Percentiles rank a stretch among this genome's conserved stretches.
Conservation (phyloP, 2,113 vertebrate genomes). For the Gallinago jamesoni region DNA sequence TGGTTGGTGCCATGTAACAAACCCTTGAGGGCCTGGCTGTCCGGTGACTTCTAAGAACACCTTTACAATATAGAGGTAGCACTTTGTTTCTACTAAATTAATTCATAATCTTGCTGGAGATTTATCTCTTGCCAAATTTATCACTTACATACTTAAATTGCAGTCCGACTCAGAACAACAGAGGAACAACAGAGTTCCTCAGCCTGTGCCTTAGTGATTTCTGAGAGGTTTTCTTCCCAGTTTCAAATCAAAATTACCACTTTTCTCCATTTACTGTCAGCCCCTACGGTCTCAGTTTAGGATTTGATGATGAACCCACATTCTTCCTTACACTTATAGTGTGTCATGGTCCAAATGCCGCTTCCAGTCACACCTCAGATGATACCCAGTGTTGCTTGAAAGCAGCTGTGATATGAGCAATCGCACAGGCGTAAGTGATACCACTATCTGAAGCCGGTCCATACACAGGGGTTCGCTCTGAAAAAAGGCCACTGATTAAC, state of each 20-base stretch:
- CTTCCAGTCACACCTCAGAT: background rate
- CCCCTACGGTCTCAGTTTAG: background rate
- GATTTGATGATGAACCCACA: background rate
- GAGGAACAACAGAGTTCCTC: background rate
- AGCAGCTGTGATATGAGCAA: background rate
- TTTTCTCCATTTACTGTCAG: background rate
- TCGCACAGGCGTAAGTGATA: background rate
- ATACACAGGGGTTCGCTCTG: background rate
- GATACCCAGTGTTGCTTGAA: background rate
- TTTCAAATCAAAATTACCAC: background rate
- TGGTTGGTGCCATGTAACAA: background rate
- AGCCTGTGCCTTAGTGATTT: background rate
- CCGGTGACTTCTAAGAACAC: background rate
- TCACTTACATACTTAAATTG: constrained; percentile 4
- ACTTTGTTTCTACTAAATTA: background rate
- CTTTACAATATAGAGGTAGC: background rate
- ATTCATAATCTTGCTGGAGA: background rate
- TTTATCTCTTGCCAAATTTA: background rate
- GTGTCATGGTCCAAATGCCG: background rate
- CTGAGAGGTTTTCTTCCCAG: background rate
- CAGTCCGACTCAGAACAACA: background rate
- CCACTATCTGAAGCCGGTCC: background rate
- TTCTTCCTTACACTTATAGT: background rate
- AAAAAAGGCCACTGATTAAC: background rate
- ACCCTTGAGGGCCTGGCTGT: background rate